Conservation (phyloP, 2,888 invertebrate genomes). For the Conchocele bisecta region DNA sequence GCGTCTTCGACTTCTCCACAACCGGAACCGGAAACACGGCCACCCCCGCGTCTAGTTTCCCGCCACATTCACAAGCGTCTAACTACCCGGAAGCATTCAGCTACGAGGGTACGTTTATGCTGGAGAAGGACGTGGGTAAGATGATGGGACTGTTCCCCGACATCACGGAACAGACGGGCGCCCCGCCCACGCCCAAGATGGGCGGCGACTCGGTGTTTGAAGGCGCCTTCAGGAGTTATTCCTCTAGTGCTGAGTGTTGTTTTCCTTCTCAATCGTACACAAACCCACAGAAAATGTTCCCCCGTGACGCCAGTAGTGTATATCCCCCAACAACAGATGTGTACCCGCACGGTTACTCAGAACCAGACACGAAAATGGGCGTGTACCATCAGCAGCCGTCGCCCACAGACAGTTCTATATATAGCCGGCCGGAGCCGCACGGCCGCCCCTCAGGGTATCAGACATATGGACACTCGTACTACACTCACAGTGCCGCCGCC, state of each 20-base stretch:
- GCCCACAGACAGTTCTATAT: constrained; percentile 58
- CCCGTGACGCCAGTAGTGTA: constrained; percentile 20
- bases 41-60: constrained; percentile 57
- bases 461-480: constrained; percentile 67
- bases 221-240: constrained; percentile 66
- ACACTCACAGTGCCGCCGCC: constrained; percentile 61
- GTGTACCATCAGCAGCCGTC: constrained; percentile 54
- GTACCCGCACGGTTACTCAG: constrained; percentile 27
- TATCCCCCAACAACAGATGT: constrained; percentile 24
- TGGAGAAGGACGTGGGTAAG: constrained; percentile 67
- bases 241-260: constrained; percentile 59
- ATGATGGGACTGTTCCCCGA: constrained; percentile 55
- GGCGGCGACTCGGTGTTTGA: constrained; percentile 69
- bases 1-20: constrained; percentile 63
- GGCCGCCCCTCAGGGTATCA: constrained; percentile 59
- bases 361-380: constrained; percentile 66
- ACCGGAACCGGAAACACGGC: constrained; percentile 61
- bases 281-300: constrained; percentile 23
- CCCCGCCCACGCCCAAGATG: constrained; percentile 50
- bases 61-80: constrained; percentile 55
- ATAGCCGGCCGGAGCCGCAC: constrained; percentile 58
- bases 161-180: constrained; percentile 19
- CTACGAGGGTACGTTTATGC: constrained; percentile 71
- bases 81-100: constrained; percentile 70
- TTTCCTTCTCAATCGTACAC: constrained; percentile 24